phyloP scores from a whole-genome alignment of 2,888 invertebrate species.

The Ophion costatus region DNA sequence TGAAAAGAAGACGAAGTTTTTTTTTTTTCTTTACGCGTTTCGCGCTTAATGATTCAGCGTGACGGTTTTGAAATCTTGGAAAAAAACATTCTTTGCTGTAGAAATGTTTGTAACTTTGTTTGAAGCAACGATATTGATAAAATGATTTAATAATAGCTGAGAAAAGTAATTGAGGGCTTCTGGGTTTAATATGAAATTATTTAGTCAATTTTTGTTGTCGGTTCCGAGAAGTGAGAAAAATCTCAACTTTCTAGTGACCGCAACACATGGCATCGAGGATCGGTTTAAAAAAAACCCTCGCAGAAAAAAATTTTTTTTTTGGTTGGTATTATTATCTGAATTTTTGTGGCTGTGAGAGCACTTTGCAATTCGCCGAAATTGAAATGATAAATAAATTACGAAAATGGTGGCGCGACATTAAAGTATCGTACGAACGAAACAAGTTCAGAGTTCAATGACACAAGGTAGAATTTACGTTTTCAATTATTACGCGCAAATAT shows the following conservation, averaged over 20 bases:
- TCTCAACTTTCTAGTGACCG: background rate
- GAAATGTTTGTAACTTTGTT: background rate
- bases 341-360: slow-evolving; percentile 37
- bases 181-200: background rate
- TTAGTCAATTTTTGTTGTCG: background rate
- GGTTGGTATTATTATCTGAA: slow-evolving; percentile 4
- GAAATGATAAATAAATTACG: slow-evolving; percentile 20
- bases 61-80: background rate
- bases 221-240: background rate
- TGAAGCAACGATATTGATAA: background rate
- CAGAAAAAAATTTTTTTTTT: background rate
- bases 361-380: slow-evolving; percentile 34
- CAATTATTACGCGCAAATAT: slow-evolving; percentile 8
- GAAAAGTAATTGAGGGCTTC: background rate
- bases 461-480: background rate
- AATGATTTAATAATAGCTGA: background rate
- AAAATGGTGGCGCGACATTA: slow-evolving; percentile 10
- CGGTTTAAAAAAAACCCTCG: background rate
- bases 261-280: background rate
- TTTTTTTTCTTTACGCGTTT: background rate
- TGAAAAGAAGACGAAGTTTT: background rate
- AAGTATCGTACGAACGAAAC: background rate
- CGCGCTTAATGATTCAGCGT: background rate
- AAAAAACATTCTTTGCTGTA: background rate
- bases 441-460: background rate